Evolutionary conservation across 2,113 vertebrate species (phyloP).

Genomic region (Nematolebias whitei): DNA sequence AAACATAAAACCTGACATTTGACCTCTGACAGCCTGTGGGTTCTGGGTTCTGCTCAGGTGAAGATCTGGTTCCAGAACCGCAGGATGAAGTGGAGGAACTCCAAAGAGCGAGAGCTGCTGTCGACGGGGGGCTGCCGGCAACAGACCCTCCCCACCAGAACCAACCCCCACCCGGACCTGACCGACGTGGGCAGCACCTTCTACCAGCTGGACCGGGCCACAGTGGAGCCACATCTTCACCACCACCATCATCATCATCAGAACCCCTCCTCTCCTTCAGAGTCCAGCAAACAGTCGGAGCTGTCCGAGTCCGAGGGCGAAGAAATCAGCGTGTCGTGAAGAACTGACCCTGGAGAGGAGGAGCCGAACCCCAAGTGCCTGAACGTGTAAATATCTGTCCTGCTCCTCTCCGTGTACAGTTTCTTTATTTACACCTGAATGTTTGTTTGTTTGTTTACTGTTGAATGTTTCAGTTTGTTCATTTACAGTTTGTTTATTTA

Average conservation of each 20-base stretch:
- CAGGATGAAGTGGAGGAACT: slow-evolving; percentile 99
- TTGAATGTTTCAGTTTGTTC: too few species aligned
- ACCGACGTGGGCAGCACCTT: slow-evolving; percentile 89
- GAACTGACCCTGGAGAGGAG: too few species aligned
- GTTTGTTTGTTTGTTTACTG: too few species aligned
- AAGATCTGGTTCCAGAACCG: slow-evolving; percentile 99
- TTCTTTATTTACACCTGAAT: too few species aligned
- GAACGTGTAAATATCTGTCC: slow-evolving; percentile 1
- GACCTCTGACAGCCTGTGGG: background rate
- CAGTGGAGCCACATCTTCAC: slow-evolving; percentile 67
- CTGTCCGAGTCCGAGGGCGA: slow-evolving; percentile 90
- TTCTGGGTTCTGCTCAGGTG: slow-evolving; percentile 77
- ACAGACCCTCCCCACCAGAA: slow-evolving; percentile 95
- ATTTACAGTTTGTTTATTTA: too few species aligned
- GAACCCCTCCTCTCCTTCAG: slow-evolving; percentile 74
- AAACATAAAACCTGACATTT: too few species aligned
- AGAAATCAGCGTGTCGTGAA: slow-evolving; percentile 89
- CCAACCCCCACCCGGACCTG: slow-evolving; percentile 97
- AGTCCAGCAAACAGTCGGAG: slow-evolving; percentile 89
- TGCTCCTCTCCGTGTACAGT: slow-evolving; percentile 54
- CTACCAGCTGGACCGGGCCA: slow-evolving; percentile 70
- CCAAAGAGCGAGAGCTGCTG: slow-evolving; percentile 95
- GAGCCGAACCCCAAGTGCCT: slow-evolving; percentile 21
- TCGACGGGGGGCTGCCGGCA: slow-evolving; percentile 94
- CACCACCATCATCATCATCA: slow-evolving; percentile 1